These are phyloP conservation scores for Ptilonorhynchus violaceus DNA, from an alignment of 2,113 vertebrate species.

Conservation along the genomic window DNA sequence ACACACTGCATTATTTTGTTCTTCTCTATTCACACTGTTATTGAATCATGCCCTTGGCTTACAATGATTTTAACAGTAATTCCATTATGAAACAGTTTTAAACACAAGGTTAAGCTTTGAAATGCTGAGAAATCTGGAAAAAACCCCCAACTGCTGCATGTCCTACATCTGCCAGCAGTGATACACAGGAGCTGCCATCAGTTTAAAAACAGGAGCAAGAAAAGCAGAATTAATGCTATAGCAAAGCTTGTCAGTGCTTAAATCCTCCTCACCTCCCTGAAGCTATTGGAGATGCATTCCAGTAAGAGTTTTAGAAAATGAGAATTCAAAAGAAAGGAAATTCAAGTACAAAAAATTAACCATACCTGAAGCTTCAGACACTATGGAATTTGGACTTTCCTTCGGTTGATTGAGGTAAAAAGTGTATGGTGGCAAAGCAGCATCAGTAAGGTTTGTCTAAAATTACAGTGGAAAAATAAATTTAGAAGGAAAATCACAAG, in stretches of 20 bases:
- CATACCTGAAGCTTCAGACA: constrained; percentile 88
- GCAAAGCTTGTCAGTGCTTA: neutral
- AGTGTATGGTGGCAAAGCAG: constrained; percentile 58
- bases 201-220: neutral
- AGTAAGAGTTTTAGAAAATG: neutral
- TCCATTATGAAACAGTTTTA: neutral
- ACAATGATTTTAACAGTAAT: neutral
- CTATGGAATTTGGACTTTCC: constrained; percentile 73
- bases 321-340: neutral
- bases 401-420: constrained; percentile 81
- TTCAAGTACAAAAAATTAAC: neutral
- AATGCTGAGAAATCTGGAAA: neutral
- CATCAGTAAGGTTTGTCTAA: constrained; percentile 70
- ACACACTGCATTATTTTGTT: neutral
- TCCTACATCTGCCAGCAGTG: neutral
- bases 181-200: neutral
- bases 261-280: neutral
- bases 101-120: neutral
- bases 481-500: neutral
- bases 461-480: constrained; percentile 36
- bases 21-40: neutral
- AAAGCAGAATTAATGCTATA: neutral
- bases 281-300: neutral
- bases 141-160: neutral
- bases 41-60: neutral